phyloP scores from a whole-genome alignment of 2,113 vertebrate genomes.

The Zootoca vivipara region DNA sequence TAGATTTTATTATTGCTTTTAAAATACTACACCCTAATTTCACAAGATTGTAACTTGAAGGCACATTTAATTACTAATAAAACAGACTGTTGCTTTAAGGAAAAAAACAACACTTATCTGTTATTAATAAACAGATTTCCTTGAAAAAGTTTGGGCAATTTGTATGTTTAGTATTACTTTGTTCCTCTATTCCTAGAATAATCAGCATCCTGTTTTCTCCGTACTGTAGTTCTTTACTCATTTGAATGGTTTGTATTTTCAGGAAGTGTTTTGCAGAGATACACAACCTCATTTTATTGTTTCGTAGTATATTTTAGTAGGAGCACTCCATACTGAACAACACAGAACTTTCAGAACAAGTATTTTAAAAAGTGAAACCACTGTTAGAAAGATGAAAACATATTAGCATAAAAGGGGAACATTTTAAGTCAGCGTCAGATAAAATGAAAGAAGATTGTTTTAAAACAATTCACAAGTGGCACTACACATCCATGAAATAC shows the following conservation, averaged over 20 bases:
- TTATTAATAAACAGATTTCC: neutral
- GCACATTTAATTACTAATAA: neutral
- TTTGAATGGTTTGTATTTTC: constrained; percentile 10
- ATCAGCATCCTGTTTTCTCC: constrained; percentile 32
- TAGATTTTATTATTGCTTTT: neutral
- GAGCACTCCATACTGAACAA: neutral
- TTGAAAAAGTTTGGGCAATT: neutral
- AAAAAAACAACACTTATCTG: neutral
- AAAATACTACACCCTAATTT: neutral
- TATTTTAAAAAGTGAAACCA: neutral
- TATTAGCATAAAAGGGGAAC: neutral
- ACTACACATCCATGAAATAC: too few species aligned
- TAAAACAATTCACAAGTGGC: too few species aligned
- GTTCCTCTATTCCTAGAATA: constrained; percentile 14
- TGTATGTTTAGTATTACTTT: constrained; percentile 11
- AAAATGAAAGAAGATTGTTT: too few species aligned
- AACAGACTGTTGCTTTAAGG: neutral
- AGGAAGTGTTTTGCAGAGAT: constrained; percentile 26
- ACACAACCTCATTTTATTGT: neutral
- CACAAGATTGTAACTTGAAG: neutral
- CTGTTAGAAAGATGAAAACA: neutral
- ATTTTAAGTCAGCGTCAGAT: too few species aligned
- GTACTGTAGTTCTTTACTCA: constrained; percentile 15
- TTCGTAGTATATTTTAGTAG: neutral
- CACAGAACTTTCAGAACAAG: neutral